Percentiles rank a stretch among this genome's conserved stretches.
Evolutionary conservation across 53 echinoderm and acorn worm species (phyloP).

Genomic region (Luidia sarsii): DNA sequence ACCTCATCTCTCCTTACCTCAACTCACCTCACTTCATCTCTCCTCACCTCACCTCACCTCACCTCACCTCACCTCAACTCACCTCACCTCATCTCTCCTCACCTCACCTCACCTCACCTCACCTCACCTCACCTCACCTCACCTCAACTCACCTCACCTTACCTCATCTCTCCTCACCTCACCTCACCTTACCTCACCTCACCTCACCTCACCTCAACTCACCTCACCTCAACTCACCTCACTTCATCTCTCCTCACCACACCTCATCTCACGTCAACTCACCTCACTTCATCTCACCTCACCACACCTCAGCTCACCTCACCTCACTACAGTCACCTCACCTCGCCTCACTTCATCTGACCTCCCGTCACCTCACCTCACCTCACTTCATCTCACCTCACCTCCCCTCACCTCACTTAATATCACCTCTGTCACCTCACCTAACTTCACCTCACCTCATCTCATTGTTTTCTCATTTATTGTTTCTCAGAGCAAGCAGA

Average conservation of each 20-base stretch:
- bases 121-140: slow-evolving; percentile 9
- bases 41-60: not conserved
- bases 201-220: not conserved
- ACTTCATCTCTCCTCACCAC: slow-evolving; percentile 8
- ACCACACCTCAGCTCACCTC: slow-evolving; percentile 13
- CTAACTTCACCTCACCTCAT: no score
- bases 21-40: slow-evolving; percentile 4
- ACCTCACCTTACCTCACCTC: not conserved
- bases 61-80: not conserved
- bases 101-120: not conserved
- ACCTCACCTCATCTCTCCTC: slow-evolving; percentile 12
- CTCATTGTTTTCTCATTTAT: no score
- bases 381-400: no score
- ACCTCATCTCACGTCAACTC: no score
- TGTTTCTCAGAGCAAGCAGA: no score
- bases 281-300: slow-evolving; percentile 27
- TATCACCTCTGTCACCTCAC: no score
- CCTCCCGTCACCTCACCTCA: no score
- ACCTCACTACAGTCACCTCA: no score
- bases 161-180: not conserved
- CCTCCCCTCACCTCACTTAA: no score
- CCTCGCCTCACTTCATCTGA: no score
- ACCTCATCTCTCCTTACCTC: slow-evolving; percentile 2
- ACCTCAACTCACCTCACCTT: slow-evolving; percentile 4
- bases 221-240: not conserved